A percentile compares a stretch with the other conserved stretches of the same genome.
Evolutionary conservation across 2,797 vertebrate genomes (phyloP).

Genomic region (Parotocinclus haroldoi): DNA sequence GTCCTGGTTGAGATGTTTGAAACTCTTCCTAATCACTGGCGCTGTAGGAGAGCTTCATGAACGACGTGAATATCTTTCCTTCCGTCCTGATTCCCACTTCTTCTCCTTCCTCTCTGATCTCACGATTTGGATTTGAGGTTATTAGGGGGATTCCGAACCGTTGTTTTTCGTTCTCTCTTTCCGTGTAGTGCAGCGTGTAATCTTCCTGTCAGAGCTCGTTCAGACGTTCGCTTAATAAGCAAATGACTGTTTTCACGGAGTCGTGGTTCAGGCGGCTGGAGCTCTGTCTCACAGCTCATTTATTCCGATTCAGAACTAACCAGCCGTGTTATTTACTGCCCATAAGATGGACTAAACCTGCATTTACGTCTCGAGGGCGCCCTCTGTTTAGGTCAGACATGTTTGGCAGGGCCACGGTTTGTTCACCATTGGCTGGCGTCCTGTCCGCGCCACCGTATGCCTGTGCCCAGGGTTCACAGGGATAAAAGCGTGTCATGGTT

Average conservation of each 20-base stretch:
- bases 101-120: not conserved
- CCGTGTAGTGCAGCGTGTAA: constrained; percentile 26
- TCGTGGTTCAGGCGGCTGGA: constrained; percentile 54
- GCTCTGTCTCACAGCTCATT: not conserved
- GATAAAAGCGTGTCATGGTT: too few species aligned
- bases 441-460: too few species aligned
- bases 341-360: not conserved
- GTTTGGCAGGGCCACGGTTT: too few species aligned
- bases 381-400: too few species aligned
- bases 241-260: constrained; percentile 75
- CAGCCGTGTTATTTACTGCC: too few species aligned
- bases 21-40: too few species aligned
- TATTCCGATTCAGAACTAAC: not conserved
- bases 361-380: too few species aligned
- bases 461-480: too few species aligned
- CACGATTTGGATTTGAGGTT: not conserved
- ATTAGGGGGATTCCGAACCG: not conserved
- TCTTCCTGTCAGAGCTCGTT: constrained; percentile 36
- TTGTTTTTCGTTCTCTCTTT: constrained; percentile 1
- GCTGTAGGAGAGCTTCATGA: too few species aligned
- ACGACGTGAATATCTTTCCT: not conserved
- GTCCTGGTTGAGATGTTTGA: too few species aligned
- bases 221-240: constrained; percentile 69
- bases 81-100: not conserved
- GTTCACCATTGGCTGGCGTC: too few species aligned